Evolutionary conservation across 1,140 invertebrate species (phyloP), one percentile per base, ranked within the genome.

Genomic region (Neodiprion virginianus): DNA sequence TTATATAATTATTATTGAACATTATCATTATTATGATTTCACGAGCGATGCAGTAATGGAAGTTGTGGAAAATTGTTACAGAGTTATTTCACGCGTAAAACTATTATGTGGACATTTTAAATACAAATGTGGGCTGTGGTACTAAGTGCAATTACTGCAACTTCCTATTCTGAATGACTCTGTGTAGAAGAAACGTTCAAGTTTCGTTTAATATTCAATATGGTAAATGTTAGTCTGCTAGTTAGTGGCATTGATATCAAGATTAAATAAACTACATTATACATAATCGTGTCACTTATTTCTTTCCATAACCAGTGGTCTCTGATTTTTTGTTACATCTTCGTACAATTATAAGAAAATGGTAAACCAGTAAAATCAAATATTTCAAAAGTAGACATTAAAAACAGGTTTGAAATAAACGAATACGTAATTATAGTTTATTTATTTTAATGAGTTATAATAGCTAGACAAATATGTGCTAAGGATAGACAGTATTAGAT

Each of bases 401-500:
- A 70, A 67, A 71, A 76, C 28, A 40, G 28, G 28, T 40, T 65
- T 65, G 17, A 65, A 69, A 69, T 69, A 23, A 69, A 69, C 11
- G 17, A 14, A 69, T 23, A 12, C 72, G 73, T 76, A 48, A 72
- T 61, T 81, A 72, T 86, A 80, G 83, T 83, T 83, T 82, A 77
- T 86, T 84, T 84, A 84, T 61, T 14, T 86, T 85, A 82, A 82
- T 84, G 83, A 80, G 81, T 78, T 81, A 82, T 85, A 84, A 86
- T 86, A 84, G 79, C 82, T 86, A 85, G 84, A 88, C 82, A 85
- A 85, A 86, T 83, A 85, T 83, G 85, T 87, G 86, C 83, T 83
- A 85, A 83, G 79, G 80, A 86, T 79, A 82, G 78, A 79, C 80
- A 77, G 79, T 40, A 40, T 82, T 81, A 78, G 78, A 79, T 86